Percentiles rank a stretch among this genome's conserved stretches.
Evolutionary conservation across 2,797 vertebrate species (phyloP).

Genomic region (Channa striata): DNA sequence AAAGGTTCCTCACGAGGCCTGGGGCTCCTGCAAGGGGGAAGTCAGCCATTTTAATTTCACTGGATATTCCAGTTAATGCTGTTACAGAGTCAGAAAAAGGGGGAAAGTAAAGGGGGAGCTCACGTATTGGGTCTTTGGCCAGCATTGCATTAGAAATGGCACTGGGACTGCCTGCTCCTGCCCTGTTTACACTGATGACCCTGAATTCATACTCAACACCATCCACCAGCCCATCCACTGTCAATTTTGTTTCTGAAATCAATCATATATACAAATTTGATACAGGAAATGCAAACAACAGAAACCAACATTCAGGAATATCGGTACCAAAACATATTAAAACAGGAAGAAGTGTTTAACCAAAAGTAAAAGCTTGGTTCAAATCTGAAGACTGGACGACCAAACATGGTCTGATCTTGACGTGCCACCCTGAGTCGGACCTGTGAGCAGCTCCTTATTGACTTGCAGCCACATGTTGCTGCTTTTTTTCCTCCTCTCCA

Average conservation of each 20-base stretch:
- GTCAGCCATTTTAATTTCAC: neutral
- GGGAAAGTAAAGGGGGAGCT: slow-evolving; percentile 20
- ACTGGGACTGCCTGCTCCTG: slow-evolving; percentile 73
- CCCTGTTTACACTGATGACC: slow-evolving; percentile 75
- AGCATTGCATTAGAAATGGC: slow-evolving; percentile 62
- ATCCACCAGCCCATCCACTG: slow-evolving; percentile 73
- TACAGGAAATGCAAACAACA: neutral
- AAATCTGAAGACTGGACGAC: neutral
- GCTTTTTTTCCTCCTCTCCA: slow-evolving; percentile 81
- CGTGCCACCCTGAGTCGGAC: slow-evolving; percentile 45
- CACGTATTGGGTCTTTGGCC: slow-evolving; percentile 79
- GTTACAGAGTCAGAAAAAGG: neutral
- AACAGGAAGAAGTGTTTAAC: too few species aligned
- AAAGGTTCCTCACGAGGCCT: slow-evolving; percentile 73
- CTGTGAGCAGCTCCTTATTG: slow-evolving; percentile 78
- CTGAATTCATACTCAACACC: slow-evolving; percentile 81
- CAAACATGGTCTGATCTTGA: neutral
- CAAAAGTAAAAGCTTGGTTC: neutral
- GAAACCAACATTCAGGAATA: neutral
- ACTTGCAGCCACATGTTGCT: slow-evolving; percentile 77
- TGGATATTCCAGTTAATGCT: neutral
- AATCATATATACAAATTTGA: slow-evolving; percentile 8
- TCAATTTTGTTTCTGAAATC: slow-evolving; percentile 68
- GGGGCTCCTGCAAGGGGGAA: slow-evolving; percentile 70
- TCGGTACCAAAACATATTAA: neutral